Evolutionary conservation across 30 jellyfish, hydroid and myxozoan species (phyloP), one percentile per base, ranked within the genome.

Genomic region (Turritopsis rubra): DNA sequence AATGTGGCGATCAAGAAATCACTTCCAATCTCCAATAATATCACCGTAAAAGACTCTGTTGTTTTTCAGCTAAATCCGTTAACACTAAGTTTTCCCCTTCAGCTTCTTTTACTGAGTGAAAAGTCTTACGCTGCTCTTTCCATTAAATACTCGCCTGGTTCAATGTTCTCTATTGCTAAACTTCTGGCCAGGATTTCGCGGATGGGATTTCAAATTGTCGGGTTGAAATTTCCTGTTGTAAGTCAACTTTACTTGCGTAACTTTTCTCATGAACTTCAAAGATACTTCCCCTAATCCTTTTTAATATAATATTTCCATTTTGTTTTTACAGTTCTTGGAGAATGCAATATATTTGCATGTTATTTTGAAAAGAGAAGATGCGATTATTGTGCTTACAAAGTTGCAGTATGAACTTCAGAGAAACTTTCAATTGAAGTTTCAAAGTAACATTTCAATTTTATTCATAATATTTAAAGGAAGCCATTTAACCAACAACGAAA

Each of bases 131-230:
- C 53, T 53, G 84, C 41, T 8, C 19, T 80, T 7, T 80, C 87
- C 29, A 53, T 80, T 28, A 18, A n/a, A 70, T 26, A 80, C 53
- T 24, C 19, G 17, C 8, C 81, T 17, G 52, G 65, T 18, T 80
- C 54, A 18, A 52, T 80, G 16, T 18, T 17, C 1, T 41, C 87
- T 16, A 80, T 80, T 25, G 26, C 26, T 1, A 80, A 80, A 52
- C 30, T 54, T 26, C 21, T 80, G 0, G 18, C 87, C 18, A 53
- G 82, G 53, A 80, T 80, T 21, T 28, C 54, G 7, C 29, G 82
- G 7, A 25, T 80, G 81, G 87, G 87, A 9, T 80, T 80, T 80
- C 82, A 52, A 52, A 80, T 80, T 17, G 75, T 66, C 1, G 87
- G 53, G 17, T 65, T 53, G 54, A 80, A 80, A 53, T 80, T 80